Evolutionary conservation across 2,113 vertebrate genomes (phyloP).

Genomic region (Pleuronectes platessa): DNA sequence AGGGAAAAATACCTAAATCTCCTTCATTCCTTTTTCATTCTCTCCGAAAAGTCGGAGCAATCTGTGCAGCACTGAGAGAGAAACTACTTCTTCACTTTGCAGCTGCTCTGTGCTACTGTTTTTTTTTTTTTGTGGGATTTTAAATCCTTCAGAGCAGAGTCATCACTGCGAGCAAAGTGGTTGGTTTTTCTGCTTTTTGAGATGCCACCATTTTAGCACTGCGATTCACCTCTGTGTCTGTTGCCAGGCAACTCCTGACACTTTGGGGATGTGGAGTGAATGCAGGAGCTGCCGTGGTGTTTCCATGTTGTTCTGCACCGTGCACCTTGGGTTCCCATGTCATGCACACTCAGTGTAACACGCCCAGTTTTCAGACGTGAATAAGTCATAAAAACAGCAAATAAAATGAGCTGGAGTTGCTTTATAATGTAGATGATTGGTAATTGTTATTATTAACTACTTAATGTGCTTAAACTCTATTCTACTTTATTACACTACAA

Average conservation of each 20-base stretch:
- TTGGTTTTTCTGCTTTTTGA: constrained; percentile 42
- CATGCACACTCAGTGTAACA: background rate
- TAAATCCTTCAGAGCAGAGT: constrained; percentile 12
- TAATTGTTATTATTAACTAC: background rate
- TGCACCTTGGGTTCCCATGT: constrained; percentile 13
- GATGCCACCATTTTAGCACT: constrained; percentile 64
- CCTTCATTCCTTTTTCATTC: constrained; percentile 47
- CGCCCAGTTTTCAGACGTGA: too few relatives aligned
- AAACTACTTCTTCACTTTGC: background rate
- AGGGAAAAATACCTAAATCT: background rate
- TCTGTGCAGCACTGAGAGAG: background rate
- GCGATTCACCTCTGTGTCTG: constrained; percentile 64
- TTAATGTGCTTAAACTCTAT: background rate
- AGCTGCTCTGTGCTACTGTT: background rate
- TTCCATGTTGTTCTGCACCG: constrained; percentile 7
- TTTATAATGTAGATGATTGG: background rate
- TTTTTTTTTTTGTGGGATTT: background rate
- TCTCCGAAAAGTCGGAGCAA: background rate
- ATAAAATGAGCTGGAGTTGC: background rate
- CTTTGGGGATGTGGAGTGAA: constrained; percentile 49
- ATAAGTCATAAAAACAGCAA: background rate
- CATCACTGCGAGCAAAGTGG: constrained; percentile 2
- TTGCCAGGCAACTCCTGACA: constrained; percentile 76
- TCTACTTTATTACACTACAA: background rate
- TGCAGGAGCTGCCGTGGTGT: constrained; percentile 23